Percentiles rank a stretch among this genome's conserved stretches.
Conservation (phyloP, 2,113 vertebrate species). For the Eulemur rufifrons region DNA sequence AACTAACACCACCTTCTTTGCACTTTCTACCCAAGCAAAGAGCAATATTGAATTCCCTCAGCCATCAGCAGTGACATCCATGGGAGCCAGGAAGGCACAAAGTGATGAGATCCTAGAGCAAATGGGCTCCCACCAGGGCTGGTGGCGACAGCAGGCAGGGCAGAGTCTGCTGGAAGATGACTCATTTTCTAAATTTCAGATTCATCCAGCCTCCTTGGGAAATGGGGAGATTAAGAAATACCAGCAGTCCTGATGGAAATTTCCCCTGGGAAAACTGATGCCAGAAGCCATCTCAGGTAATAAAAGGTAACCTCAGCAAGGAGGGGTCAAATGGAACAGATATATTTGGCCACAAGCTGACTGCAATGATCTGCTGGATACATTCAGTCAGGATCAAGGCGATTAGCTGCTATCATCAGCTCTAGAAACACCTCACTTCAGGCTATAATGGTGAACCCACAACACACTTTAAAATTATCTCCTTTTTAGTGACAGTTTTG, state of each 20-base stretch:
- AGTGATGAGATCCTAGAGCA: too few relatives aligned
- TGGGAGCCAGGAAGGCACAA: neutral
- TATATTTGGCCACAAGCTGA: neutral
- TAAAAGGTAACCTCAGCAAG: slow-evolving; percentile 13
- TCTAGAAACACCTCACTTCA: neutral
- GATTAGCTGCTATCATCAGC: neutral
- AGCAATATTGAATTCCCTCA: neutral
- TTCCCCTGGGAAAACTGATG: slow-evolving; percentile 24
- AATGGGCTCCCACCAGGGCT: neutral
- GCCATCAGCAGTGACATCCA: neutral
- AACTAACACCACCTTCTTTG: neutral
- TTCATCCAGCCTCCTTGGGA: neutral
- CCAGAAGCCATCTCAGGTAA: slow-evolving; percentile 29
- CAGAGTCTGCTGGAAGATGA: neutral
- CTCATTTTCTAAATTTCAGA: slow-evolving; percentile 31
- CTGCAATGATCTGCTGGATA: neutral
- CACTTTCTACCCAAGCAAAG: neutral
- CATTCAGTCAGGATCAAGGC: neutral
- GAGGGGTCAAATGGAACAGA: slow-evolving; percentile 37
- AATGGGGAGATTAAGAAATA: slow-evolving; percentile 39
- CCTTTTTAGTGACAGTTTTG: neutral
- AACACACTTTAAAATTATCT: neutral
- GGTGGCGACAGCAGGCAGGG: neutral
- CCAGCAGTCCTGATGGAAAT: slow-evolving; percentile 28
- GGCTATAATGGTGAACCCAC: neutral